A percentile compares a stretch with the other conserved stretches of the same genome.
These are phyloP conservation scores for Megatriorchis doriae DNA, from an alignment of 2,113 vertebrate genomes.

Conservation along the genomic window DNA sequence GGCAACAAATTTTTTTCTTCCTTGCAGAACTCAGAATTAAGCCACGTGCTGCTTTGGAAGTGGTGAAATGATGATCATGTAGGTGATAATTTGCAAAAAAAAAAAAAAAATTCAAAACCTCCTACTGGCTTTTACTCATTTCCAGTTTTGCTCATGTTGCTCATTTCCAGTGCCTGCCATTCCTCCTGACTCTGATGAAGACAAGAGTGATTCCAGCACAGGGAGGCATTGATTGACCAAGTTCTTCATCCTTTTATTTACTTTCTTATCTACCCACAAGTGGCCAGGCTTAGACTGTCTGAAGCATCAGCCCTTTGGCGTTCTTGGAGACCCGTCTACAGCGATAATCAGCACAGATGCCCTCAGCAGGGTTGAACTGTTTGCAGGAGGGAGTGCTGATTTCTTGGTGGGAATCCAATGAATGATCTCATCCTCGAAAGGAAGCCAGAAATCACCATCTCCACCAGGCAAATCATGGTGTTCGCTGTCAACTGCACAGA, in stretches of 20 bases:
- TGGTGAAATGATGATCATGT: background rate
- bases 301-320: background rate
- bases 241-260: background rate
- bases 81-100: background rate
- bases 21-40: background rate
- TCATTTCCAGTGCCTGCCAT: background rate
- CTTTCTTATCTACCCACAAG: background rate
- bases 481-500: background rate
- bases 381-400: background rate
- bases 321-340: background rate
- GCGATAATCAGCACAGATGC: constrained; percentile 53
- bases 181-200: background rate
- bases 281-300: background rate
- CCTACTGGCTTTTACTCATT: background rate
- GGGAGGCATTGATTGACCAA: background rate
- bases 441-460: constrained; percentile 23
- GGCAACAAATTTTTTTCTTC: background rate
- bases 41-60: background rate
- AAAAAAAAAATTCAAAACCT: background rate
- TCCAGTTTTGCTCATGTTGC: background rate
- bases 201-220: background rate
- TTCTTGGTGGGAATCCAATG: constrained; percentile 23
- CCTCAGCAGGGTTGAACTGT: constrained; percentile 37
- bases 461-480: background rate
- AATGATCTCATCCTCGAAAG: constrained; percentile 20